Conservation (phyloP, 2,113 vertebrate species). For the Crypturellus undulatus region DNA sequence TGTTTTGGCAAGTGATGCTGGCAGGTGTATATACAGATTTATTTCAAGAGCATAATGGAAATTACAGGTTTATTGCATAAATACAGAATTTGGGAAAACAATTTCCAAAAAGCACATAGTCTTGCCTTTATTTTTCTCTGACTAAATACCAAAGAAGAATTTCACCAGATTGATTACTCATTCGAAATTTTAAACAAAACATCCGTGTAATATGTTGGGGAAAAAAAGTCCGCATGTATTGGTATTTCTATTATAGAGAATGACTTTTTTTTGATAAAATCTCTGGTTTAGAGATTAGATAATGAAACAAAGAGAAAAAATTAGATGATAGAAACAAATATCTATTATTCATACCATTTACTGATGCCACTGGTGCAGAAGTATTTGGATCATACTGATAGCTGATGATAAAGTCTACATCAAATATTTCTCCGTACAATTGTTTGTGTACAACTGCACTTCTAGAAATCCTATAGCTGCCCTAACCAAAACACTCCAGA, state of each 20-base stretch:
- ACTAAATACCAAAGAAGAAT: neutral
- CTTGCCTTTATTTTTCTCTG: neutral
- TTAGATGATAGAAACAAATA: neutral
- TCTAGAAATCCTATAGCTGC: neutral
- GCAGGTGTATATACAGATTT: neutral
- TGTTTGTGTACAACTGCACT: neutral
- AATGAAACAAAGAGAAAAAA: too few species aligned
- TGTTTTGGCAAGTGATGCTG: neutral
- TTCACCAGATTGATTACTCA: neutral
- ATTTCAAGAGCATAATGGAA: neutral
- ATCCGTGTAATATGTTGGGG: neutral
- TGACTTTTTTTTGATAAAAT: neutral
- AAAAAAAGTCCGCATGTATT: neutral
- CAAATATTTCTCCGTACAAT: neutral
- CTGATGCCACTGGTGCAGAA: neutral
- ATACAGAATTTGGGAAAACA: neutral
- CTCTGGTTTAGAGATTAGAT: neutral
- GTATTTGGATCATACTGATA: neutral
- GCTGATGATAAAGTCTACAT: neutral
- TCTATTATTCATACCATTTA: neutral
- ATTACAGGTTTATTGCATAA: neutral
- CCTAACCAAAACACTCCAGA: neutral
- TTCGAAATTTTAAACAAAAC: neutral
- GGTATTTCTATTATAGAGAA: neutral
- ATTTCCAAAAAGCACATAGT: neutral